Evolutionary conservation across 2,797 vertebrate genomes (phyloP), one percentile per base, ranked within the genome.

Genomic region (Rhyacichthys aspro): DNA sequence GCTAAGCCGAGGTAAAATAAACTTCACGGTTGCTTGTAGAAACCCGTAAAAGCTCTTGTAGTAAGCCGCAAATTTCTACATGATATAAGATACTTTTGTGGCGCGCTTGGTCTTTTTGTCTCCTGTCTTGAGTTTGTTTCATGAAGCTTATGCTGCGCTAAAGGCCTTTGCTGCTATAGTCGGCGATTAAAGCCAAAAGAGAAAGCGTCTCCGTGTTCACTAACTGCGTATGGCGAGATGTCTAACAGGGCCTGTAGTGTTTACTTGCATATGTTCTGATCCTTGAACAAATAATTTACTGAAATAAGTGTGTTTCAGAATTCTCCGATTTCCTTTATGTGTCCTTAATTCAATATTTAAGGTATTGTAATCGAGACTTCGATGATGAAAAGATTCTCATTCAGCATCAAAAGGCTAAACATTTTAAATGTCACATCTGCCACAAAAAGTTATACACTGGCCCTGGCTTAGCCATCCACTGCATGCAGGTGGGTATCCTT

Each of bases 371-470:
- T 83, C 93, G 97, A 86, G 97, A 99, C 87, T 99, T 99, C 80
- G 97, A 99, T 59, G 97, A 99, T 74, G 97, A 99, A 80, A 99
- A 99, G 84, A 99, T 99, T 63, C 95, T 99, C 58, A 99, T 99
- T 82, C 97, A 99, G 76, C 97, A 99, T 70, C 97, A 99, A 83
- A 99, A 99, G 89, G 97, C 97, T 43, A 99, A 99, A 81, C 97
- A 99, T 91, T 98, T 99, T 81, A 99, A 99, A 92, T 99, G 97
- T 71, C 97, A 99, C 55, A 99, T 99, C 86, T 99, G 97, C 87
- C 97, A 99, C 79, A 99, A 99, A 83, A 99, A 99, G 70, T 79
- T 99, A 43, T 99, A 99, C 65, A 99, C 97, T 11, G 97, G 97
- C 55, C 97, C 97, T 50, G 97, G 97, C 11, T 90, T 99, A 88